These are phyloP conservation scores for Philotrypesis tridentata DNA, from an alignment of 1,140 invertebrate species.

Conservation along the genomic window DNA sequence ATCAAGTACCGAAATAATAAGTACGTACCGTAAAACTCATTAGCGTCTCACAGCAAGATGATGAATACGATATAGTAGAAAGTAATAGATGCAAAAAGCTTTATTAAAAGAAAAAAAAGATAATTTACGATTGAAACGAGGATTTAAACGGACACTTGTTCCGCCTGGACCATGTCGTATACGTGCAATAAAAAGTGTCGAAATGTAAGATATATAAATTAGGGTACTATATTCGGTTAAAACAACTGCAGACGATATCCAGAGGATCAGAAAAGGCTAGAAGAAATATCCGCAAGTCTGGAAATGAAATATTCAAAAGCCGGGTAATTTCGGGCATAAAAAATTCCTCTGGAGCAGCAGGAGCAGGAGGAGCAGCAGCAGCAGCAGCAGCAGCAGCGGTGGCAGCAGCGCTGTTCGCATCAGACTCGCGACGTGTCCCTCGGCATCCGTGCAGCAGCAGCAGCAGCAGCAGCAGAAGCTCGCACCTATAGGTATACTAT, in stretches of 20 bases:
- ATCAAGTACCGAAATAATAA: too few relatives aligned
- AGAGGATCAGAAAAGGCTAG: not conserved
- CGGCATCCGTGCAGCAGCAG: not conserved
- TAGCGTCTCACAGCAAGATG: too few relatives aligned
- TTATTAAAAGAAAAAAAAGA: too few relatives aligned
- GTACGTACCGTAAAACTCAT: too few relatives aligned
- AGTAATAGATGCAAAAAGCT: too few relatives aligned
- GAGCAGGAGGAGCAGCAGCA: not conserved
- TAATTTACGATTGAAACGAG: too few relatives aligned
- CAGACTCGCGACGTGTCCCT: not conserved
- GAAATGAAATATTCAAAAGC: not conserved
- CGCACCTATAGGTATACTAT: not conserved
- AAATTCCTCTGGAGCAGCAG: slow-evolving; percentile 19
- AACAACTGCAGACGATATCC: not conserved
- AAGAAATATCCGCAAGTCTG: not conserved
- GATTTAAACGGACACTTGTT: too few relatives aligned
- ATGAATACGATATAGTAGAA: too few relatives aligned
- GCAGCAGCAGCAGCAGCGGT: not conserved
- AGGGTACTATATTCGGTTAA: not conserved
- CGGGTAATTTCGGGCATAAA: slow-evolving; percentile 17
- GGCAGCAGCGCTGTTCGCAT: not conserved
- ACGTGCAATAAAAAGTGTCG: too few relatives aligned
- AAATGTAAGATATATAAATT: too few relatives aligned
- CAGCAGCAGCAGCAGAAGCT: too few relatives aligned
- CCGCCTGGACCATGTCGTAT: too few relatives aligned